Conservation (phyloP, 2,113 vertebrate species). For the Plecotus auritus region DNA sequence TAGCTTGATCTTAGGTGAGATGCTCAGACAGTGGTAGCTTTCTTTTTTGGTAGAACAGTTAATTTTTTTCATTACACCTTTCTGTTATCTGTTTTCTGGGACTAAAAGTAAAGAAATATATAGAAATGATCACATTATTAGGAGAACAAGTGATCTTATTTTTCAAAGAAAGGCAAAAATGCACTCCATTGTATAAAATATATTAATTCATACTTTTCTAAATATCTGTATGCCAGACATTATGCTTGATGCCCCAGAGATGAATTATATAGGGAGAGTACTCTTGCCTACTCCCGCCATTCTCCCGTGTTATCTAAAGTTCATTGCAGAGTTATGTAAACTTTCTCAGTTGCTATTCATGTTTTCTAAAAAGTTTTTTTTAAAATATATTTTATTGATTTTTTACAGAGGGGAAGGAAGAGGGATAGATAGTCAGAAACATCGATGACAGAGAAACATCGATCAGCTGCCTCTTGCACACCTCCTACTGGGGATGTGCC, state of each 20-base stretch:
- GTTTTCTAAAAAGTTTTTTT: not conserved
- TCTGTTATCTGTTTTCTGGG: not conserved
- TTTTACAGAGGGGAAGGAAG: too few species aligned
- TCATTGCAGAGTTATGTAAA: not conserved
- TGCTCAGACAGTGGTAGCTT: not conserved
- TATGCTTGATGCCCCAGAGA: not conserved
- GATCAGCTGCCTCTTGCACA: too few species aligned
- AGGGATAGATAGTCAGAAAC: too few species aligned
- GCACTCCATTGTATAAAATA: not conserved
- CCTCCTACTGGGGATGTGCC: too few species aligned
- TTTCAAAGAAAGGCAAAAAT: not conserved
- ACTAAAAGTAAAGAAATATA: constrained; percentile 15
- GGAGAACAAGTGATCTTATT: not conserved
- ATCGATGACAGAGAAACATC: too few species aligned
- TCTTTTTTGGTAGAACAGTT: not conserved
- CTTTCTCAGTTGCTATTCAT: not conserved
- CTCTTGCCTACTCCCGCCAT: not conserved
- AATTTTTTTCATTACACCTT: not conserved
- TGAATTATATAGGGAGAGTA: not conserved
- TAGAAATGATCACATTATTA: not conserved
- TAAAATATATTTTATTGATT: too few species aligned
- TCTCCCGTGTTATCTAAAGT: not conserved
- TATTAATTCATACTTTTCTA: not conserved
- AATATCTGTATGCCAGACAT: not conserved
- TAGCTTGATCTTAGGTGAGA: not conserved